Evolutionary conservation across 30 jellyfish, hydroid and myxozoan species (phyloP), one percentile per base, ranked within the genome.

Genomic region (Clytia hemisphaerica): DNA sequence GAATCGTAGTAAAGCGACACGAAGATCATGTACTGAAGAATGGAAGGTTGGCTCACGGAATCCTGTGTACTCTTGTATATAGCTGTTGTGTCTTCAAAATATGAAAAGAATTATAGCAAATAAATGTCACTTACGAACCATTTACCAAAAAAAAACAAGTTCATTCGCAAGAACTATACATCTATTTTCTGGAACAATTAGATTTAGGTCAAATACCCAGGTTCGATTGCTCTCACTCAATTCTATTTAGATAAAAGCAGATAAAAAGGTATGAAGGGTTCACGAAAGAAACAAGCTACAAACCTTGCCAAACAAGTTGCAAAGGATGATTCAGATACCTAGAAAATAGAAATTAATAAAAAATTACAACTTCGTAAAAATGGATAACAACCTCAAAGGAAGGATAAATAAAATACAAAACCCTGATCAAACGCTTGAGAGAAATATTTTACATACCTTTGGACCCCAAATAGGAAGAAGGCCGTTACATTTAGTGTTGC

Each of bases 401-500:
- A 60, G 9, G 22, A n/a, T 14, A 29, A 60, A 32, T 6, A 60
- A 60, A 9, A 21, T 60, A 25, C n/a, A 60, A 9, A 19, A 6
- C 61, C 22, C 19, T 29, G 12, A 42, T 9, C n/a, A 9, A 9
- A 42, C 53, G 7, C 9, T 25, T 19, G 4, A 15, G 14, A 15
- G 24, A 59, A 59, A 59, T 10, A 6, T 25, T 59, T 19, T 14
- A 15, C 53, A 0, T 57, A 89, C 98, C 95, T 89, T 78, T 25
- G 95, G 98, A 36, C 98, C 98, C 98, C 98, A 89, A 26, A 89
- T 70, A 1, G 98, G 98, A 59, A 89, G 35, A 61, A 89, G 65
- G 2, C 98, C 98, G 45, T 89, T 89, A 76, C 98, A 89, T 51
- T 83, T 89, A 1, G 95, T 77, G 71, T 82, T 82, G 22, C 88